Evolutionary conservation across 2,797 vertebrate genomes (phyloP).

Genomic region (Chlorospingus semifuscus): DNA sequence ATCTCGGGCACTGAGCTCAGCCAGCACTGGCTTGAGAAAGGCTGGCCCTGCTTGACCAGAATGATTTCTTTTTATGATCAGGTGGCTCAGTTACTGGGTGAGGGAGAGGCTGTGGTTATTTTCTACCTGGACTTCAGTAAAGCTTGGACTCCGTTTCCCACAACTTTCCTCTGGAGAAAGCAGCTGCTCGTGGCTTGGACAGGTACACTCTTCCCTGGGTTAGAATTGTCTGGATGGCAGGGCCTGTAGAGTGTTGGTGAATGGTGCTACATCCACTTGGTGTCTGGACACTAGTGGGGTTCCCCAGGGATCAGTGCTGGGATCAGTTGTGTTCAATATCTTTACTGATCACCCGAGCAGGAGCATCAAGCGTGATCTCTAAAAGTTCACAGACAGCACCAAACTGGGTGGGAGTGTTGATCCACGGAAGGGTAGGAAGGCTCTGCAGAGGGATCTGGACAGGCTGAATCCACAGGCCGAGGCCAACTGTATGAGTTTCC

Average conservation of each 20-base stretch:
- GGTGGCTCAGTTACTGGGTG: background rate
- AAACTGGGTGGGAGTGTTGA: background rate
- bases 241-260: background rate
- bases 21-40: background rate
- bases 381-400: background rate
- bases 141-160: background rate
- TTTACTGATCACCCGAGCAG: background rate
- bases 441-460: background rate
- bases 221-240: background rate
- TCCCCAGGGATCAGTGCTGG: background rate
- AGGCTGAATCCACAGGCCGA: rapidly evolving
- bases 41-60: rapidly evolving
- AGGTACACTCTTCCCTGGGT: rapidly evolving
- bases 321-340: background rate
- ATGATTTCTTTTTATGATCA: background rate
- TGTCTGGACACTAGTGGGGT: too few species aligned
- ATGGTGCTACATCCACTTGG: background rate
- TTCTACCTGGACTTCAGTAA: background rate
- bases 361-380: too few species aligned
- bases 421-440: rapidly evolving
- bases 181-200: background rate
- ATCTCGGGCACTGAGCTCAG: rapidly evolving
- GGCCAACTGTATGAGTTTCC: rapidly evolving
- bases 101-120: background rate
- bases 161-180: background rate